A percentile compares a stretch with the other conserved stretches of the same genome.
These are phyloP conservation scores for Dufourea novaeangliae DNA, from an alignment of 1,140 invertebrate species.

Conservation along the genomic window DNA sequence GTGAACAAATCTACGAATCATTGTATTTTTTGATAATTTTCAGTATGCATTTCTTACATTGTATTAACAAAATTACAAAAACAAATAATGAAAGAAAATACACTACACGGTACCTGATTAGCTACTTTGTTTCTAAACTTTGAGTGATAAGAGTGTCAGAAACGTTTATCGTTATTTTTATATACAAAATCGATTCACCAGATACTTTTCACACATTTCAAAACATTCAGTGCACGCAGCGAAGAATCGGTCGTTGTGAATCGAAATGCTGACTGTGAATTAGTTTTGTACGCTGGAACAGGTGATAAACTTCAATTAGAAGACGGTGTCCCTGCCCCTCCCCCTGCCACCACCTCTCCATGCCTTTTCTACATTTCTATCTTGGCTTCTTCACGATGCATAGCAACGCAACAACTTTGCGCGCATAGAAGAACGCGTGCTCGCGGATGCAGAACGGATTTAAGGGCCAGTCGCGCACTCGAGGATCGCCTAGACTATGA, in stretches of 20 bases:
- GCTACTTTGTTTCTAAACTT: too few species aligned
- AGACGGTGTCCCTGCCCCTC: constrained; percentile 17
- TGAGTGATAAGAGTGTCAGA: too few species aligned
- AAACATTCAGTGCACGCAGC: background rate
- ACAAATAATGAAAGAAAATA: too few species aligned
- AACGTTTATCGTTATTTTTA: background rate
- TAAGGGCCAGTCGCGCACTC: constrained; percentile 47
- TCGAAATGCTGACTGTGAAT: constrained; percentile 11
- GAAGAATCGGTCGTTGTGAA: background rate
- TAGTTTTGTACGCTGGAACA: constrained; percentile 6
- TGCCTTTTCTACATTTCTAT: constrained; percentile 8
- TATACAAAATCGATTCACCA: background rate
- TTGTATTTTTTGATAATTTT: too few species aligned
- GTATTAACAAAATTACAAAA: too few species aligned
- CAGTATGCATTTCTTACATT: too few species aligned
- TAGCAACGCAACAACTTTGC: constrained; percentile 8
- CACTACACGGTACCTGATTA: too few species aligned
- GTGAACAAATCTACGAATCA: too few species aligned
- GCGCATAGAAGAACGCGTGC: constrained; percentile 29
- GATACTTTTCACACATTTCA: background rate
- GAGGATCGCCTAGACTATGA: constrained; percentile 54
- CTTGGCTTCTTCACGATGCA: constrained; percentile 12
- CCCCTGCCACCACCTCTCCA: background rate
- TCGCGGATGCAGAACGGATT: constrained; percentile 62
- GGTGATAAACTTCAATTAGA: constrained; percentile 71